A percentile compares a stretch with the other conserved stretches of the same genome.
Conservation (phyloP, 2,888 invertebrate genomes). For the Marasmarcha lunaedactyla region DNA sequence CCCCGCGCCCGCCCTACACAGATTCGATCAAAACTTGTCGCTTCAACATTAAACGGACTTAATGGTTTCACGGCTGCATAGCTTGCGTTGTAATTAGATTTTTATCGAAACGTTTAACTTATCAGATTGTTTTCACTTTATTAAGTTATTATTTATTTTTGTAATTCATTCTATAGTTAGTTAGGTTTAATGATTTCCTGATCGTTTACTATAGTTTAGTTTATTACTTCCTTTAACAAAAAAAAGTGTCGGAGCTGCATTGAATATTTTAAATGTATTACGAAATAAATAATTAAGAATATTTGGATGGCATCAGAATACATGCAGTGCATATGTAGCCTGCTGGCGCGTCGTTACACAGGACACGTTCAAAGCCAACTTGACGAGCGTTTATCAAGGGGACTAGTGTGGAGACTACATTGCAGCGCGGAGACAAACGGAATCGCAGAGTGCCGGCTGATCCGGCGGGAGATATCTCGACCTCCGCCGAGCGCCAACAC, state of each 20-base stretch:
- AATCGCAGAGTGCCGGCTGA: conserved; percentile 65
- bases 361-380: conserved; percentile 47
- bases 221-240: no score
- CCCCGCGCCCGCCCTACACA: conserved; percentile 5
- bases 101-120: neutral
- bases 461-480: conserved; percentile 60
- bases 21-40: neutral
- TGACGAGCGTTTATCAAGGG: conserved; percentile 64
- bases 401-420: conserved; percentile 44
- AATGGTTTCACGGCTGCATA: no score
- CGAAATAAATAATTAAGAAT: neutral
- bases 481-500: conserved; percentile 59
- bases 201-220: no score
- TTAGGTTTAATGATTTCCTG: no score
- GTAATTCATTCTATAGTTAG: neutral
- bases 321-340: neutral
- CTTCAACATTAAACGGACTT: neutral
- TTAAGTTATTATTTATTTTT: neutral
- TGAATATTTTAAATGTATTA: no score
- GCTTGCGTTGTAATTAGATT: neutral
- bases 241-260: no score
- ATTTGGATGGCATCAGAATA: neutral
- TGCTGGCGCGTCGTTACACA: conserved; percentile 16
- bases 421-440: conserved; percentile 54
- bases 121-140: neutral